These are phyloP conservation scores for Accipiter virgatus DNA, from an alignment of 2,113 vertebrate species.

Conservation along the genomic window DNA sequence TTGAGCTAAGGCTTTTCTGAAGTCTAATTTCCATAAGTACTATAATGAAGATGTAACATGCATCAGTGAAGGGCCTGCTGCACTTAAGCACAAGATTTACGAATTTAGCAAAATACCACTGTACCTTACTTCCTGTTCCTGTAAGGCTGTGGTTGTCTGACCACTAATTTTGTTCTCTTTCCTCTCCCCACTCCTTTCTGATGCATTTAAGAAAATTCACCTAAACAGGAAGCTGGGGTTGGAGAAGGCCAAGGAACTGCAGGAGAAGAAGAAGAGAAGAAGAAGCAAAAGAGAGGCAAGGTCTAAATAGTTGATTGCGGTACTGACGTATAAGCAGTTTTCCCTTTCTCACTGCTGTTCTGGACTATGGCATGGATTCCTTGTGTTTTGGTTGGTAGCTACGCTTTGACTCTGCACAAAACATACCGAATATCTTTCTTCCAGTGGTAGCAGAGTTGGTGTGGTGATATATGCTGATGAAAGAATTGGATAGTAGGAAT, in stretches of 20 bases:
- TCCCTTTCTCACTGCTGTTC: neutral
- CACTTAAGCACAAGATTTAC: neutral
- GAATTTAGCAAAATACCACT: neutral
- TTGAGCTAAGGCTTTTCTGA: neutral
- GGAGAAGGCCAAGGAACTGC: conserved; percentile 81
- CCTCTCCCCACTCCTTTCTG: neutral
- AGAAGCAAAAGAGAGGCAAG: conserved; percentile 97
- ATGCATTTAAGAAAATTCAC: conserved; percentile 78
- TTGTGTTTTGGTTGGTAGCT: neutral
- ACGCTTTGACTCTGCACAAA: neutral
- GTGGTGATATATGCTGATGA: neutral
- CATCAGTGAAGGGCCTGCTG: neutral
- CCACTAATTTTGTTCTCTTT: neutral
- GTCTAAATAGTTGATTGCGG: conserved; percentile 38
- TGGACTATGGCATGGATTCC: neutral
- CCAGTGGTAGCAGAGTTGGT: neutral
- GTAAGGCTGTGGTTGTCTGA: neutral
- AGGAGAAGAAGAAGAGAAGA: conserved; percentile 94
- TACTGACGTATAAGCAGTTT: neutral
- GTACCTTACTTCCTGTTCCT: neutral
- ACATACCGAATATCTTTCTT: neutral
- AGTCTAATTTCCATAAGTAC: neutral
- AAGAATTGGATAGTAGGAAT: neutral
- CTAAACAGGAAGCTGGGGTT: conserved; percentile 84
- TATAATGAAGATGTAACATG: neutral